Percentiles rank a stretch among this genome's conserved stretches.
Evolutionary conservation across 2,113 vertebrate genomes (phyloP).

Genomic region (Terrapene triunguis): DNA sequence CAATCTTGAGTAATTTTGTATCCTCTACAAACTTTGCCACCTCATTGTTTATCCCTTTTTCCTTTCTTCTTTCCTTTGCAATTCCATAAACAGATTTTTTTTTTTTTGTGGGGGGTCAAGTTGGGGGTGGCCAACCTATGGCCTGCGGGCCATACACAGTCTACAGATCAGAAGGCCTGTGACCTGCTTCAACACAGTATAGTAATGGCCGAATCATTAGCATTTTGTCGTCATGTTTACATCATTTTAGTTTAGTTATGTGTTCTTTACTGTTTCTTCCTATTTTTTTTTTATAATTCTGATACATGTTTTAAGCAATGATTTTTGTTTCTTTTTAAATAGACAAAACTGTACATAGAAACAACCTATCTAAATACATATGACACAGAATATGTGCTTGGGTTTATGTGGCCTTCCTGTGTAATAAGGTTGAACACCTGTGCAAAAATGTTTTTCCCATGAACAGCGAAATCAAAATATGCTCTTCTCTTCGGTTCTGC

Average conservation of each 20-base stretch:
- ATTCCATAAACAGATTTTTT: not conserved
- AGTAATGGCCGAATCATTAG: not conserved
- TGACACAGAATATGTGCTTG: too few species aligned
- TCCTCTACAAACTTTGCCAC: not conserved
- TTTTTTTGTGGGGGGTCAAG: not conserved
- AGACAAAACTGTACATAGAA: too few species aligned
- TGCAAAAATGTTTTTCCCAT: constrained; percentile 10
- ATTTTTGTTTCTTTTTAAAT: not conserved
- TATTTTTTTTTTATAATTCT: not conserved
- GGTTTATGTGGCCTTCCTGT: too few species aligned
- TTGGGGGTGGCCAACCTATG: not conserved
- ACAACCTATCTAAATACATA: too few species aligned
- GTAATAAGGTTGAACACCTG: too few species aligned
- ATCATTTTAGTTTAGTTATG: not conserved
- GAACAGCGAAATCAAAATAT: constrained; percentile 7
- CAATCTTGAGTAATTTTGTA: not conserved
- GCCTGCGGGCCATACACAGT: not conserved
- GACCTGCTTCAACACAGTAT: not conserved
- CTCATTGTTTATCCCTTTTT: not conserved
- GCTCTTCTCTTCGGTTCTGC: constrained; percentile 21
- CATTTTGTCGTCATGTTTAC: not conserved
- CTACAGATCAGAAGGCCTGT: not conserved
- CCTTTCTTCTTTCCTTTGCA: not conserved
- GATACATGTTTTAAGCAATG: not conserved
- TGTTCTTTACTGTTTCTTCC: not conserved